Conservation (phyloP, 2,113 vertebrate genomes). For the Ciconia boyciana region DNA sequence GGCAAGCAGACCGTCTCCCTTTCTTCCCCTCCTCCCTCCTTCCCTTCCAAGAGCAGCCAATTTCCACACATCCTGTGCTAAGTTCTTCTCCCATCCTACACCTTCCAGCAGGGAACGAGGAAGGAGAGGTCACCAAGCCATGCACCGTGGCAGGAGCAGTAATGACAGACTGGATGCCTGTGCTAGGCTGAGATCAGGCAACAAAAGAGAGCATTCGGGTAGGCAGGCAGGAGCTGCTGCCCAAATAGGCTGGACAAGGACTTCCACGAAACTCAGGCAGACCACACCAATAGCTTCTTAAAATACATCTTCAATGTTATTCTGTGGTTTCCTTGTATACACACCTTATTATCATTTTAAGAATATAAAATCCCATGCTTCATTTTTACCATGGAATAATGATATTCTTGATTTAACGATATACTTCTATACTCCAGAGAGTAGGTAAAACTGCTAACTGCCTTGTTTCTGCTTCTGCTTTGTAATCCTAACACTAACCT, state of each 20-base stretch:
- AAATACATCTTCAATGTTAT: not conserved
- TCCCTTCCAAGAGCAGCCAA: not conserved
- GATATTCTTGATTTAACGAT: not conserved
- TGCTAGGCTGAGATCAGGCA: not conserved
- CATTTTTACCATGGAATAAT: not conserved
- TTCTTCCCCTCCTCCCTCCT: not conserved
- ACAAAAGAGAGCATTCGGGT: not conserved
- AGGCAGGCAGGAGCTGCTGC: not conserved
- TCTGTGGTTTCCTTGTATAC: not conserved
- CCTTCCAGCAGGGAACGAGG: not conserved
- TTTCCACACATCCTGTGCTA: not conserved
- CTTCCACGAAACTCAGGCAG: not conserved
- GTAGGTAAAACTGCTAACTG: not conserved
- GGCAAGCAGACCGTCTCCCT: not conserved
- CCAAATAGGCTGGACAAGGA: not conserved
- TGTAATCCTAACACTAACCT: not conserved
- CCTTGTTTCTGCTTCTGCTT: not conserved
- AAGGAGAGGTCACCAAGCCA: not conserved
- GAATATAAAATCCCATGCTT: not conserved
- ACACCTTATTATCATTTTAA: not conserved
- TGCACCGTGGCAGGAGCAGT: accelerated
- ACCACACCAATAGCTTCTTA: not conserved
- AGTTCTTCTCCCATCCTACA: not conserved
- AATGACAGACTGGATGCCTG: not conserved
- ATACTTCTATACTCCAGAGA: not conserved